Evolutionary conservation across 2,797 vertebrate species (phyloP).

Genomic region (Carcharodon carcharias): DNA sequence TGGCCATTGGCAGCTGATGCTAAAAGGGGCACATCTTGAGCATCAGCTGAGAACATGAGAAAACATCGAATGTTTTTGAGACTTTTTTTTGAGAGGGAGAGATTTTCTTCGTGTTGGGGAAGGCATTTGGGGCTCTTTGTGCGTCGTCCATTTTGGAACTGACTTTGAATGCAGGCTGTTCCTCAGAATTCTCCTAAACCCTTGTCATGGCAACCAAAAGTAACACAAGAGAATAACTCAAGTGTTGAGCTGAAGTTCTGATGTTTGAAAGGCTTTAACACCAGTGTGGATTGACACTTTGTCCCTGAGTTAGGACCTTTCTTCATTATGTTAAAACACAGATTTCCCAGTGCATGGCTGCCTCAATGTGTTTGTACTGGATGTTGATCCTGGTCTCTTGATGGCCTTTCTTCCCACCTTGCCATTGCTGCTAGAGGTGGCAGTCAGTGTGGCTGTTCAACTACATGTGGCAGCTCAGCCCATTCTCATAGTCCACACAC

Average conservation of each 20-base stretch:
- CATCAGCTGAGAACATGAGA: conserved; percentile 28
- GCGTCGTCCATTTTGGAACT: neutral
- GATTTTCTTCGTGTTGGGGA: neutral
- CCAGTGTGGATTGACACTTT: neutral
- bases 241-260: neutral
- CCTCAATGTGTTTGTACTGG: neutral
- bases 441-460: neutral
- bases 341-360: neutral
- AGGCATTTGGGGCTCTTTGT: neutral
- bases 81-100: neutral
- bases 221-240: neutral
- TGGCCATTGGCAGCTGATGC: neutral
- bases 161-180: conserved; percentile 11
- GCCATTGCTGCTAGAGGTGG: neutral
- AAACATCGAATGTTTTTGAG: neutral
- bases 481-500: neutral
- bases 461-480: neutral
- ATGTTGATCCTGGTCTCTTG: neutral
- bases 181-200: neutral
- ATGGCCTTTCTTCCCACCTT: neutral
- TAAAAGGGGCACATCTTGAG: neutral
- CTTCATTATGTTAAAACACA: neutral
- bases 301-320: neutral
- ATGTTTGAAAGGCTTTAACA: neutral
- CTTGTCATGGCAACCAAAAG: conserved; percentile 15